Conservation (phyloP, 2,113 vertebrate species). For the Capreolus pygargus region DNA sequence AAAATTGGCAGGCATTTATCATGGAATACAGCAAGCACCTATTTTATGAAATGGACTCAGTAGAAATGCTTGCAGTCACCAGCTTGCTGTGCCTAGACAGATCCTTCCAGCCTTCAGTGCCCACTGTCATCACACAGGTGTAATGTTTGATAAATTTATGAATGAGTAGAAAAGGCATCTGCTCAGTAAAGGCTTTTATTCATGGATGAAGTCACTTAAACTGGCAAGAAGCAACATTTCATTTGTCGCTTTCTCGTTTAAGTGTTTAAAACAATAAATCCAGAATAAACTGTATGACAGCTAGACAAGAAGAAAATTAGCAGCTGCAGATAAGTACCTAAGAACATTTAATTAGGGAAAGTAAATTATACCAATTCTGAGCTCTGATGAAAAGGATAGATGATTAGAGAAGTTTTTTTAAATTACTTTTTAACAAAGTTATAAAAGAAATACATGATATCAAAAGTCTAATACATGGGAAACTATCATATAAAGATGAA, state of each 20-base stretch:
- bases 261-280: conserved; percentile 23
- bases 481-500: background rate
- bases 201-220: background rate
- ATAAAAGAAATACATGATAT: background rate
- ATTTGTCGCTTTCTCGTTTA: conserved; percentile 5
- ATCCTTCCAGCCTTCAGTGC: background rate
- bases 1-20: background rate
- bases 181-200: background rate
- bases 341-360: background rate
- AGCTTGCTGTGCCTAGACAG: no score
- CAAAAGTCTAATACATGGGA: background rate
- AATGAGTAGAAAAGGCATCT: background rate
- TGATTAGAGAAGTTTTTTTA: background rate
- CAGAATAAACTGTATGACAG: background rate
- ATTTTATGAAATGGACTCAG: background rate
- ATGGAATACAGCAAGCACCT: background rate
- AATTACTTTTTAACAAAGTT: background rate
- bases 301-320: conserved; percentile 27
- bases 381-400: background rate
- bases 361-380: conserved; percentile 1
- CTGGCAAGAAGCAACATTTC: background rate
- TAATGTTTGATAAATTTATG: background rate
- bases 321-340: background rate
- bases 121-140: background rate
- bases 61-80: background rate